Evolutionary conservation across 2,797 vertebrate genomes (phyloP).

Genomic region (Corythornis leucogaster): DNA sequence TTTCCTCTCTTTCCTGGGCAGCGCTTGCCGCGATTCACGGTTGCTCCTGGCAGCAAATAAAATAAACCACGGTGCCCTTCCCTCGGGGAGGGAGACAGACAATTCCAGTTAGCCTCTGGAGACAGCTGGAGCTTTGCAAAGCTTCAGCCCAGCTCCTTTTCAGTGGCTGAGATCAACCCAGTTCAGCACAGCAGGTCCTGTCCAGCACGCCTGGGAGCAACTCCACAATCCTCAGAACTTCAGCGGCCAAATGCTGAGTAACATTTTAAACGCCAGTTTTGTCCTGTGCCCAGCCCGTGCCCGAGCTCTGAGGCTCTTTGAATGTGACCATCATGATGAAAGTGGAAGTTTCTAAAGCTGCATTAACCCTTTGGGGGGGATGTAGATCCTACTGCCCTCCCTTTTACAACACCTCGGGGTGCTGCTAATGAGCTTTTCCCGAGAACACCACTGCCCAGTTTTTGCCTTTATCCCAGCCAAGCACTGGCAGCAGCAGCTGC

Average conservation of each 20-base stretch:
- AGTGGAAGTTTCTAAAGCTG: not conserved
- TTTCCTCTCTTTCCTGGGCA: not conserved
- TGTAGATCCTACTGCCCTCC: not conserved
- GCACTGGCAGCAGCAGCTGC: fast-evolving
- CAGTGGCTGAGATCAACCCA: not conserved
- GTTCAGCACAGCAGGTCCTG: slow-evolving; percentile 7
- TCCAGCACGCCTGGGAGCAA: not conserved
- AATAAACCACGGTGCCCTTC: not conserved
- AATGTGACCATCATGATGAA: not conserved
- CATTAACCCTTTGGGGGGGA: not conserved
- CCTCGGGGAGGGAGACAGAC: not conserved
- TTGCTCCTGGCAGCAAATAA: not conserved
- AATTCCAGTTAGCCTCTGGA: not conserved
- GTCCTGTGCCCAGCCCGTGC: not conserved
- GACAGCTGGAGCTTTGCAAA: not conserved
- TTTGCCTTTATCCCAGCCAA: not conserved
- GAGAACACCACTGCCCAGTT: not conserved
- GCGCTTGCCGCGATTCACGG: not conserved
- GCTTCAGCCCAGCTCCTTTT: not conserved
- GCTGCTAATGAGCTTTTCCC: fast-evolving
- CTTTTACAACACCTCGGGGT: fast-evolving
- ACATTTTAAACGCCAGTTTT: not conserved
- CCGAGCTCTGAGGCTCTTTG: not conserved
- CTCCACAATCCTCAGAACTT: not conserved
- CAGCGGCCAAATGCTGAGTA: not conserved